A percentile compares a stretch with the other conserved stretches of the same genome.
These are phyloP conservation scores for Arctocebus calabarensis DNA, from an alignment of 2,797 vertebrate species.

Conservation along the genomic window DNA sequence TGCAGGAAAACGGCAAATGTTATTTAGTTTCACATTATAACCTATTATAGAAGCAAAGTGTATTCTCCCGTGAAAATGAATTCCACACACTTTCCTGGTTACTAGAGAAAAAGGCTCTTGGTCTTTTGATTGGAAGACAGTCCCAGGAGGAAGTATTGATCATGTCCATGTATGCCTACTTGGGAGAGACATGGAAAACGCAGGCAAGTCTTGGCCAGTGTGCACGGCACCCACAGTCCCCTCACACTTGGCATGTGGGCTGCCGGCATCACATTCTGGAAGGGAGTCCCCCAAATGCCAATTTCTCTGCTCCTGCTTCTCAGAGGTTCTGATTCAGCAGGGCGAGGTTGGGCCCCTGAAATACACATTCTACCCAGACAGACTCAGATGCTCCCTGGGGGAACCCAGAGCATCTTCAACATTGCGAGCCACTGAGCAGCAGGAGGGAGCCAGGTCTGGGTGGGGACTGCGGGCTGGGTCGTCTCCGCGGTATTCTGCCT, in stretches of 20 bases:
- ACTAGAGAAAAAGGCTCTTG: not conserved
- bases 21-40: conserved; percentile 60
- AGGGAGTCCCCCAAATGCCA: not conserved
- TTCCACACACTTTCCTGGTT: conserved; percentile 19
- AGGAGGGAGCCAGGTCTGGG: not conserved
- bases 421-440: not conserved
- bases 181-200: not conserved
- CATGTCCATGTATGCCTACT: not conserved
- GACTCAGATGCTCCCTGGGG: not conserved
- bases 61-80: conserved; percentile 31
- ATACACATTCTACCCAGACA: not conserved
- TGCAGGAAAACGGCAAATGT: conserved; percentile 53
- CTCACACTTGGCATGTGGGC: not conserved
- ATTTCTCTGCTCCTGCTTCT: not conserved
- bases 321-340: not conserved
- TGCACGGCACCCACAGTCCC: not conserved
- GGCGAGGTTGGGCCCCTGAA: not conserved
- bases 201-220: not conserved
- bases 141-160: not conserved
- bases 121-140: not conserved
- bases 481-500: not conserved
- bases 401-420: not conserved
- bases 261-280: not conserved
- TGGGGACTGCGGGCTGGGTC: not conserved
- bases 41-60: not conserved